Evolutionary conservation across 2,888 invertebrate genomes (phyloP).

Genomic region (Tetranychus piercei): DNA sequence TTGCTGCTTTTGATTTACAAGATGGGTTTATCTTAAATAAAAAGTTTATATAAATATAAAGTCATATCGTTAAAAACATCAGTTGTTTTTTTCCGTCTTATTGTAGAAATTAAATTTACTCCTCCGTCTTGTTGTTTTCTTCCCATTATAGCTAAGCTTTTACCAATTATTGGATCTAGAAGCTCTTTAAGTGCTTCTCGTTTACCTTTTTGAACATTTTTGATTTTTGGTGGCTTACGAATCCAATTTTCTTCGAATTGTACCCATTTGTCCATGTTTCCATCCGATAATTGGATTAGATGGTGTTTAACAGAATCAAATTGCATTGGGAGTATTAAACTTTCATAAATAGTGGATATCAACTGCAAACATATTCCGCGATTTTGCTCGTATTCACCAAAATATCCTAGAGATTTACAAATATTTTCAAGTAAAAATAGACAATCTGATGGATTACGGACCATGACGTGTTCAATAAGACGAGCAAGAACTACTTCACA

Average conservation of each 20-base stretch:
- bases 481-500: conserved; percentile 12
- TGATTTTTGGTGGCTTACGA: neutral
- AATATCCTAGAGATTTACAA: conserved; percentile 14
- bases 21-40: too few species aligned
- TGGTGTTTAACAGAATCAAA: conserved; percentile 10
- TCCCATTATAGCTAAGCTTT: conserved; percentile 2
- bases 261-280: conserved; percentile 13
- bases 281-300: conserved; percentile 12
- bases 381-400: conserved; percentile 22
- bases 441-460: conserved; percentile 13
- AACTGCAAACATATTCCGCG: neutral
- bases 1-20: too few species aligned
- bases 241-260: conserved; percentile 13
- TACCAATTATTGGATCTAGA: conserved; percentile 16
- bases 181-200: conserved; percentile 14
- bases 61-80: neutral
- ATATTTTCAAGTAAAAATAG: conserved; percentile 16
- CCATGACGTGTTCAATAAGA: conserved; percentile 14
- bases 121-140: neutral
- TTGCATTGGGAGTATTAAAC: neutral
- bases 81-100: neutral
- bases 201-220: conserved; percentile 11
- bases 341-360: neutral
- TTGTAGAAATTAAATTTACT: neutral
- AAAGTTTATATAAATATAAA: neutral